These are phyloP conservation scores for Hyperoodon ampullatus DNA, from an alignment of 2,113 vertebrate species.

Conservation along the genomic window DNA sequence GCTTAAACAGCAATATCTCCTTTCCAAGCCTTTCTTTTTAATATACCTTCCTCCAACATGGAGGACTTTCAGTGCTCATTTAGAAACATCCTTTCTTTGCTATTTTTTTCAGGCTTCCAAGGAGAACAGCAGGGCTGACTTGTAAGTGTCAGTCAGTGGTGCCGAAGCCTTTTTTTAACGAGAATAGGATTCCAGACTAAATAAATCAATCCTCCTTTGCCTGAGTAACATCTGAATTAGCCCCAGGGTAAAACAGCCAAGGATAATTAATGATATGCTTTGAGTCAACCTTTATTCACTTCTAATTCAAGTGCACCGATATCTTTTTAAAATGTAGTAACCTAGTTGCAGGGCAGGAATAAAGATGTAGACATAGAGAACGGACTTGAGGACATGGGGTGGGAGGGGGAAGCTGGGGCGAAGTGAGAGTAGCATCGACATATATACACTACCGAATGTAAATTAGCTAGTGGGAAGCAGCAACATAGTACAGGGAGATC, in stretches of 20 bases:
- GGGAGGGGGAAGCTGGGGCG: too few relatives aligned
- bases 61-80: constrained; percentile 5
- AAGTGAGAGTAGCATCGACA: too few relatives aligned
- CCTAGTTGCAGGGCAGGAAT: too few relatives aligned
- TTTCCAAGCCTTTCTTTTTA: not conserved
- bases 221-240: constrained; percentile 78
- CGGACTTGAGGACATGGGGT: too few relatives aligned
- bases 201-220: constrained; percentile 70
- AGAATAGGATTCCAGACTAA: constrained; percentile 57
- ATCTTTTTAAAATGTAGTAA: constrained; percentile 60
- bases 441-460: too few relatives aligned
- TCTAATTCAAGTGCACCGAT: constrained; percentile 63
- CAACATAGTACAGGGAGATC: too few relatives aligned
- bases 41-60: not conserved
- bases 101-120: not conserved
- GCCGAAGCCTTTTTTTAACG: constrained; percentile 65
- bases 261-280: constrained; percentile 83
- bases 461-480: too few relatives aligned
- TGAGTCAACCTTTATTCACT: constrained; percentile 61
- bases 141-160: constrained; percentile 51
- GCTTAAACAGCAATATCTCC: not conserved
- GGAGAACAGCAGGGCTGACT: constrained; percentile 7
- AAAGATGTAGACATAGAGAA: too few relatives aligned
- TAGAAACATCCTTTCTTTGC: not conserved
- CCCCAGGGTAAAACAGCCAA: constrained; percentile 72